Percentiles rank a stretch among this genome's conserved stretches.
phyloP scores from a whole-genome alignment of 2,888 invertebrate genomes.

The Sinohyriopsis cumingii region DNA sequence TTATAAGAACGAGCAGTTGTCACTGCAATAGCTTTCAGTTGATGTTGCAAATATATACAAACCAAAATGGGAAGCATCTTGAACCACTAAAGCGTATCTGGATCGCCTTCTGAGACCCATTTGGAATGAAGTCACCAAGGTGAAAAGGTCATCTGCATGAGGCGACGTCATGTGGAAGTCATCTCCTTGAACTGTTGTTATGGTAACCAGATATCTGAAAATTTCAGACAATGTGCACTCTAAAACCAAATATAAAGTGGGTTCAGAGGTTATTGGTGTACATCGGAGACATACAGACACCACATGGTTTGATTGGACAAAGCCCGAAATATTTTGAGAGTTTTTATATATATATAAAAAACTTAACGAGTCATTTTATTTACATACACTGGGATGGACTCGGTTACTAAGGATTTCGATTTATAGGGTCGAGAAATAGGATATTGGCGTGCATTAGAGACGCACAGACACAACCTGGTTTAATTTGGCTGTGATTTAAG shows the following conservation, averaged over 20 bases:
- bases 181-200: slow-evolving; percentile 52
- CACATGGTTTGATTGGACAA: background rate
- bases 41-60: slow-evolving; percentile 4
- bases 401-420: too few species aligned
- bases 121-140: slow-evolving; percentile 47
- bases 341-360: too few species aligned
- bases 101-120: slow-evolving; percentile 52
- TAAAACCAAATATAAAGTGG: background rate
- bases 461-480: too few species aligned
- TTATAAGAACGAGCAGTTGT: too few species aligned
- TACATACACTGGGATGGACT: too few species aligned
- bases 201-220: slow-evolving; percentile 47
- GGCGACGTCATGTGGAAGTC: slow-evolving; percentile 48
- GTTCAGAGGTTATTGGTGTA: background rate
- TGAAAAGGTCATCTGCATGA: slow-evolving; percentile 55
- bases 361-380: too few species aligned
- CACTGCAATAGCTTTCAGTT: too few species aligned
- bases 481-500: too few species aligned
- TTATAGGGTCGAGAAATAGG: too few species aligned
- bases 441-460: too few species aligned
- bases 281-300: background rate
- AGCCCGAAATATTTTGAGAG: background rate
- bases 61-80: slow-evolving; percentile 55
- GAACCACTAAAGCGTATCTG: slow-evolving; percentile 49
- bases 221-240: background rate